Conservation (phyloP, 1,140 invertebrate species). For the Drosophila prosaltans region DNA sequence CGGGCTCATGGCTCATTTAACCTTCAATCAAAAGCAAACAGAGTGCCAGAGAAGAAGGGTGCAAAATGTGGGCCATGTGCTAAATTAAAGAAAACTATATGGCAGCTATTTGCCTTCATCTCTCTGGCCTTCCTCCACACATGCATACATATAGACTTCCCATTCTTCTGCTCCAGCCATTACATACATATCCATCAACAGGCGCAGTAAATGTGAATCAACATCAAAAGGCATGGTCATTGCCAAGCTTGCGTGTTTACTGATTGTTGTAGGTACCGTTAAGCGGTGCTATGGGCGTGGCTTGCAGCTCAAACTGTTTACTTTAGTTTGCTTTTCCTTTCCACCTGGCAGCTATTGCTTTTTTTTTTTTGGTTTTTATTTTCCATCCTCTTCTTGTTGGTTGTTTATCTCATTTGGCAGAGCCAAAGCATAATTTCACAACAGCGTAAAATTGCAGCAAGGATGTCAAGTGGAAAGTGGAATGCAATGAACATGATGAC, state of each 20-base stretch:
- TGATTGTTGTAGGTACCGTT: constrained; percentile 49
- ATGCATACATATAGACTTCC: not conserved
- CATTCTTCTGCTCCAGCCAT: not conserved
- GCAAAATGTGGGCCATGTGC: constrained; percentile 51
- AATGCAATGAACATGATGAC: constrained; percentile 68
- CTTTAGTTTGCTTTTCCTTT: constrained; percentile 52
- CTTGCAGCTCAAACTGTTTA: constrained; percentile 55
- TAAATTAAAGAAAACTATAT: constrained; percentile 64
- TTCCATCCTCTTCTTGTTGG: not conserved
- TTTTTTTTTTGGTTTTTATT: not conserved
- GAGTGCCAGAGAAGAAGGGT: constrained; percentile 11
- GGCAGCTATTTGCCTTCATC: not conserved
- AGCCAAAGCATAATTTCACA: constrained; percentile 69
- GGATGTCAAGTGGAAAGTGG: constrained; percentile 73
- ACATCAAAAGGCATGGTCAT: constrained; percentile 54
- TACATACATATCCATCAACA: constrained; percentile 38
- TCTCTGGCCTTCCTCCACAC: not conserved
- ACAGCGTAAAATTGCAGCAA: constrained; percentile 73
- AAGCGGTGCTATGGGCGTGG: constrained; percentile 26
- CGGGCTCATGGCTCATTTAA: constrained; percentile 72
- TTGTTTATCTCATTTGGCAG: constrained; percentile 51
- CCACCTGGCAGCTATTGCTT: constrained; percentile 27
- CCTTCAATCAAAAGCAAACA: constrained; percentile 75
- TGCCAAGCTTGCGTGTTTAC: constrained; percentile 43
- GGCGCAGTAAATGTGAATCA: constrained; percentile 35